Base-by-base conservation (phyloP, 2,113 vertebrate species). In the Melanocharis versteri region DNA sequence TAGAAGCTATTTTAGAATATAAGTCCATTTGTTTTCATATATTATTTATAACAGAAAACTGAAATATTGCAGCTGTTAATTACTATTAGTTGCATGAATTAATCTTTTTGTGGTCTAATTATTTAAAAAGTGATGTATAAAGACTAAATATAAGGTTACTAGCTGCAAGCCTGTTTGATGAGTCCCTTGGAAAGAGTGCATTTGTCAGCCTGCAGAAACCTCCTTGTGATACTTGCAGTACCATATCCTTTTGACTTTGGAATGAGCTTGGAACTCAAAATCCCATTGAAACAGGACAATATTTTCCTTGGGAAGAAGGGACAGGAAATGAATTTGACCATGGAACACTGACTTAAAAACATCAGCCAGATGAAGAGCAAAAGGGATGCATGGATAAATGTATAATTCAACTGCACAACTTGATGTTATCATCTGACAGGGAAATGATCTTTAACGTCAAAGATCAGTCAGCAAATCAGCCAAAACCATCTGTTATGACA, bases 401-500 rank as follows among this genome's bases (percentile, higher is more conserved):
- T 58, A 61, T 68, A 88, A 85, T 88, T 93, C 66, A 79, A 64
- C 54, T 77, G n/a, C 35, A 83, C 11, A 77, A 86, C 72, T 96
- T 96, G 71, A 94, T 90, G 62, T 66, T 94, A 62, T 94, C 62
- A 82, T 91, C 54, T 87, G 65, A 93, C 62, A 91, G 73, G 37
- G 50, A 92, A 93, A 70, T 83, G 60, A 89, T 93, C 95, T 94
- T 91, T 92, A 90, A 93, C 23, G 2, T 72, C 58, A 81, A 92
- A 90, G 78, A 95, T 89, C 86, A 95, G 87, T 65, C 88, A 95
- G 69, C 71, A 90, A 80, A 83, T 91, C 70, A 73, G 56, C 60
- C 73, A 86, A 90, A 90, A 35, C 87, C 89, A 93, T 96, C 90
- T 94, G 90, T 89, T 91, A 86, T 33, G 77, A 93, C 93, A 96